phyloP scores from a whole-genome alignment of 2,113 vertebrate species.

The Microcebus tavaratra region DNA sequence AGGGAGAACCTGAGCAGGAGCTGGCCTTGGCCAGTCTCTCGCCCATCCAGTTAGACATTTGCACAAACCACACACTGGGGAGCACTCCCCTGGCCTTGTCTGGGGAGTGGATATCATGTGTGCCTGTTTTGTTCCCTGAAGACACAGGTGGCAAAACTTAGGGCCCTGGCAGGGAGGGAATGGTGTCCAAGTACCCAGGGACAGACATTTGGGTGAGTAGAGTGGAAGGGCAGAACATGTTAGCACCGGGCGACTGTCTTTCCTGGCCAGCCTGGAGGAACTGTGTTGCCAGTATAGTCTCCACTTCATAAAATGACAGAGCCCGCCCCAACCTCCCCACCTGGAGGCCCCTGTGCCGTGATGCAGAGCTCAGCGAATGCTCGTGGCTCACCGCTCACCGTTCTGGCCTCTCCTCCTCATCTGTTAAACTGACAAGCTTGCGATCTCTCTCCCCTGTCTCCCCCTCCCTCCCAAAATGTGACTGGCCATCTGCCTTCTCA shows the following conservation, averaged over 20 bases:
- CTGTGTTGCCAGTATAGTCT: rapidly evolving
- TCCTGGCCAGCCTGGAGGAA: neutral
- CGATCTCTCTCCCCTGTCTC: neutral
- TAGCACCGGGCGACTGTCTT: rapidly evolving
- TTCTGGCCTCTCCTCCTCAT: neutral
- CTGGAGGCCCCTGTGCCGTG: neutral
- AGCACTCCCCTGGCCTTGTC: slow-evolving; percentile 28
- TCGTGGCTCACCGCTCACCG: neutral
- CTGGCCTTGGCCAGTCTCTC: neutral
- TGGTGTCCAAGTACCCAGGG: neutral
- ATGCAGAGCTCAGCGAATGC: rapidly evolving
- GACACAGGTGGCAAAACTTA: slow-evolving; percentile 48
- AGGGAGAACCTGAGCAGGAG: neutral
- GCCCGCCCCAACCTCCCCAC: neutral
- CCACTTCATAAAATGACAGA: neutral
- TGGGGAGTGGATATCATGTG: slow-evolving; percentile 26
- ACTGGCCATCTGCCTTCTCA: neutral
- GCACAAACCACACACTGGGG: neutral
- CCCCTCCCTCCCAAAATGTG: neutral
- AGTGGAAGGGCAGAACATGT: neutral
- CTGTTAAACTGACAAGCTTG: neutral
- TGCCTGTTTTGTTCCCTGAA: slow-evolving; percentile 37
- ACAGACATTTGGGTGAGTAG: neutral
- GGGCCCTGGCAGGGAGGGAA: neutral
- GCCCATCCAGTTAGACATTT: neutral